Conservation (phyloP, 2,888 invertebrate species). For the Dicyrtomina minuta region DNA sequence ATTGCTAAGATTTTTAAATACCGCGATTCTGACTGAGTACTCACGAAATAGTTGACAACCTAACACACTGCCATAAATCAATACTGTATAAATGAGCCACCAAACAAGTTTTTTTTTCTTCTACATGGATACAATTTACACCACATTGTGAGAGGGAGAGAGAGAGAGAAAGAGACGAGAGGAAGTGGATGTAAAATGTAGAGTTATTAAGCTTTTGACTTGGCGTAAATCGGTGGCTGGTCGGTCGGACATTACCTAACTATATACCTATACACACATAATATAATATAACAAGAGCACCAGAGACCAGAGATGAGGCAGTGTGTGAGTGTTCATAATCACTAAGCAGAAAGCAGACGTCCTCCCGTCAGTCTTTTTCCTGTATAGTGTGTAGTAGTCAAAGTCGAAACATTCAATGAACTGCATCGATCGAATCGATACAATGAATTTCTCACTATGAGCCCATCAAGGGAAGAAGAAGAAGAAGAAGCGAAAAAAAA, state of each 20-base stretch:
- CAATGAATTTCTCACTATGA: no score
- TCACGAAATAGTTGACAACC: not conserved
- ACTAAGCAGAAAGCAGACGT: not conserved
- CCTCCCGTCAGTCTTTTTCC: no score
- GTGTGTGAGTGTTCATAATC: slow-evolving; percentile 3
- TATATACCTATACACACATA: not conserved
- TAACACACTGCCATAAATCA: no score
- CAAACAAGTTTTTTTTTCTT: slow-evolving; percentile 11
- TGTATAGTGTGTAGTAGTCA: no score
- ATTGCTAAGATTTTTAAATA: not conserved
- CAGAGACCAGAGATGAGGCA: no score
- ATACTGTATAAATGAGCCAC: slow-evolving; percentile 17
- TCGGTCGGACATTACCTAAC: not conserved
- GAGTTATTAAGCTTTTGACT: no score
- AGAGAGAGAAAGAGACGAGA: slow-evolving; percentile 7
- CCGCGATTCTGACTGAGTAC: not conserved
- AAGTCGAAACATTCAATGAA: no score
- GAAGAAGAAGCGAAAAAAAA: not conserved
- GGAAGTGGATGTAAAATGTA: no score
- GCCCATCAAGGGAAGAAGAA: not conserved
- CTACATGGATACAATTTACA: not conserved
- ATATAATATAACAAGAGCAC: no score
- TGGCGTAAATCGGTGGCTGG: slow-evolving; percentile 31
- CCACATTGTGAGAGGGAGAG: not conserved
- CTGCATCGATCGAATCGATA: no score